Base-by-base conservation (phyloP, 1,140 invertebrate genomes). In the Sitophilus oryzae region DNA sequence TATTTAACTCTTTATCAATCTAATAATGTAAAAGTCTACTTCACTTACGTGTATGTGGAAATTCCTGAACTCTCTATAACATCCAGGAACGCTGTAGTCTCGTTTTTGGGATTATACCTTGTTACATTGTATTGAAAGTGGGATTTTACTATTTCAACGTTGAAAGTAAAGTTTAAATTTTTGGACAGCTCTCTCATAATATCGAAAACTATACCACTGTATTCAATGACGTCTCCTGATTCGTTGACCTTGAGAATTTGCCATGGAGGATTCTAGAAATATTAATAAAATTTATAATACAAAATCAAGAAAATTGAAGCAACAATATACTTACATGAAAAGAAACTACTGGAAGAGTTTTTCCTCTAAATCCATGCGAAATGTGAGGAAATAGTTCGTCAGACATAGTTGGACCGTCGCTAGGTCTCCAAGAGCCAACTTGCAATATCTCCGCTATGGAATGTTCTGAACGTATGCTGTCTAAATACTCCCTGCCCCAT, bases 301-400 rank as follows among this genome's bases (percentile, higher is more conserved):
- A 5, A n/a, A 44, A 44, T 6, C 22, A 15, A 22, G 25, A 30
- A 30, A 30, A 16, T 42, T 49, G 5, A 42, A 42, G 5, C 8
- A 42, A 23, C 9, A 9, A 1, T 37, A 48, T 48, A 55, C 77
- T 77, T 71, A 87, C 85, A 68, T 88, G 81, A 69, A 82, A 83
- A 0, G 84, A 81, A 1, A 83, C 71, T 9, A 89, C 74, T 0
- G 84, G 81, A 47, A 91, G 61, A 14, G 69, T 76, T 57, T 82
- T 81, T n/a, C 85, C 83, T 22, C 88, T 76, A 58, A 93, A 91
- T 11, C 87, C 86, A 55, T 91, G 82, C 2, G 71, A 76, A 0
- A 89, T 74, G 62, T 93, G 88, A 0, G 88, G 87, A 70, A 92
- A 92, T 30, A 91, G 68, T 5, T 80, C 75, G 63, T 92, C 87